phyloP scores from a whole-genome alignment of 2,113 vertebrate genomes.

The Sylvicapra grimmia region DNA sequence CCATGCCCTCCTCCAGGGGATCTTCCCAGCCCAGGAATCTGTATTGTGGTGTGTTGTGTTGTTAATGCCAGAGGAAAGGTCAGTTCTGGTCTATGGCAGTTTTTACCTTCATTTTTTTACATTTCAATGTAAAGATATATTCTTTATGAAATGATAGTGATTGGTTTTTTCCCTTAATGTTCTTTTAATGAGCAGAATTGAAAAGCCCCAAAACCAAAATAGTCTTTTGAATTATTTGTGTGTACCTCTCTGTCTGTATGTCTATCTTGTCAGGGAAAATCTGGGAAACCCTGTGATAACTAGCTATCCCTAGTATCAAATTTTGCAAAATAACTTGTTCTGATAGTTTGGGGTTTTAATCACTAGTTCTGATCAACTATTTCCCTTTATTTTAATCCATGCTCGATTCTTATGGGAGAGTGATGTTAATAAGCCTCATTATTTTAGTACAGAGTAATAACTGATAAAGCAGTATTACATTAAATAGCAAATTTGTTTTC shows the following conservation, averaged over 20 bases:
- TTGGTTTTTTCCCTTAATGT: neutral
- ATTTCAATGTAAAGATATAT: neutral
- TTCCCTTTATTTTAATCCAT: neutral
- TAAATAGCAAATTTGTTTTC: neutral
- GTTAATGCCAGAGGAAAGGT: neutral
- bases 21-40: neutral
- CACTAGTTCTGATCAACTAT: neutral
- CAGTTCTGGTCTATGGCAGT: neutral
- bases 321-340: neutral
- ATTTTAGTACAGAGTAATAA: neutral
- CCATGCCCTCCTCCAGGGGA: neutral
- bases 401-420: neutral
- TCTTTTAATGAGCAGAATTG: neutral
- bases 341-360: neutral
- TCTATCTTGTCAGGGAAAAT: neutral
- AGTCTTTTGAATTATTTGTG: neutral
- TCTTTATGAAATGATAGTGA: neutral
- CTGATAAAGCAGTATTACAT: neutral
- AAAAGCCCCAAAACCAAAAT: neutral
- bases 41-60: neutral
- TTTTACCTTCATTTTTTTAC: neutral
- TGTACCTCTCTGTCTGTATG: neutral
- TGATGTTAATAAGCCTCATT: neutral
- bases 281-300: neutral
- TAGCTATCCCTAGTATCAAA: neutral